phyloP scores from a whole-genome alignment of 2,888 invertebrate genomes.

The Byasa hedistus region DNA sequence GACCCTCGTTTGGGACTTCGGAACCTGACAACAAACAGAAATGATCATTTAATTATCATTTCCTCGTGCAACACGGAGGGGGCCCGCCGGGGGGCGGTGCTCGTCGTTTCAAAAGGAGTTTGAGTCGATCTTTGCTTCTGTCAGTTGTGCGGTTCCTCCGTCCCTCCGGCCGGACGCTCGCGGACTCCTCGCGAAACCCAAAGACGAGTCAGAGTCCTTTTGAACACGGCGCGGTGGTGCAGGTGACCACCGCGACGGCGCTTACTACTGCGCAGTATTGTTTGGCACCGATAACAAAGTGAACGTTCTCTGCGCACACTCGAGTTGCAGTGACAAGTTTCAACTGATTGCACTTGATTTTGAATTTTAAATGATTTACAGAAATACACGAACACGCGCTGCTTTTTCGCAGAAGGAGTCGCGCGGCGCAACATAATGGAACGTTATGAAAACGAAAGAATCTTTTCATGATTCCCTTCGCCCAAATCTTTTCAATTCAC shows the following conservation, averaged over 20 bases:
- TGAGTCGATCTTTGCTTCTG: conserved; percentile 80
- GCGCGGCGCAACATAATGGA: too few relatives aligned
- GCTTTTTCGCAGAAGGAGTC: too few relatives aligned
- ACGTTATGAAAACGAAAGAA: too few relatives aligned
- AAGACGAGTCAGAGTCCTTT: conserved; percentile 80
- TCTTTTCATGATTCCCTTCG: neutral
- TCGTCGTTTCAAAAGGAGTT: conserved; percentile 75
- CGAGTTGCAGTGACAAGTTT: too few relatives aligned
- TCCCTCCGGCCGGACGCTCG: conserved; percentile 54
- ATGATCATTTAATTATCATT: conserved; percentile 78
- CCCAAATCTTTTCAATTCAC: conserved; percentile 9
- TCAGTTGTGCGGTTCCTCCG: conserved; percentile 77
- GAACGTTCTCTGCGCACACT: too few relatives aligned
- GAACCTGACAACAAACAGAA: conserved; percentile 82
- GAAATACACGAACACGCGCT: too few relatives aligned
- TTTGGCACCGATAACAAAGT: too few relatives aligned
- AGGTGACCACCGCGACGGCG: too few relatives aligned
- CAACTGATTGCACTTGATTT: too few relatives aligned
- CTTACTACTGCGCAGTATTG: too few relatives aligned
- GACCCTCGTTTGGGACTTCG: conserved; percentile 73
- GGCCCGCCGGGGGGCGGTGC: conserved; percentile 36
- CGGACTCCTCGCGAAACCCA: conserved; percentile 58
- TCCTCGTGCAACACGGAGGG: conserved; percentile 46
- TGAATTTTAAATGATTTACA: too few relatives aligned
- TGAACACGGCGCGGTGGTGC: conserved; percentile 62